These are phyloP conservation scores for Hemicrepidius hirtus DNA, from an alignment of 2,888 invertebrate species.

Conservation along the genomic window DNA sequence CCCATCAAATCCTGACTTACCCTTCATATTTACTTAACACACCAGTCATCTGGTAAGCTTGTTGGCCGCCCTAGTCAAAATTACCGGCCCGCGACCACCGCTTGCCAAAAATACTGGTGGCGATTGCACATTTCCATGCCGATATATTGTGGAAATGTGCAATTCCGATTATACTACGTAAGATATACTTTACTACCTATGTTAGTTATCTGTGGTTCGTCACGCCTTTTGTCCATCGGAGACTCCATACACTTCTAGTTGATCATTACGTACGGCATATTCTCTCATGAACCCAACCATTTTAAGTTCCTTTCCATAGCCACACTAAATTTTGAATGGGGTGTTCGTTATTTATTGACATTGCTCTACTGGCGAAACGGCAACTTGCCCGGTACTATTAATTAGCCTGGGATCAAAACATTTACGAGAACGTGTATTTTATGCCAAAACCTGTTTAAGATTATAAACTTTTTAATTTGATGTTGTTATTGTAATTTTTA, in stretches of 20 bases:
- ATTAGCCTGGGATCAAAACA: conserved; percentile 58
- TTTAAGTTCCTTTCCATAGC: conserved; percentile 42
- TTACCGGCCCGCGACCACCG: conserved; percentile 46
- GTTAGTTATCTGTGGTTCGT: conserved; percentile 66
- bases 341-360: conserved; percentile 63
- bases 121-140: conserved; percentile 62
- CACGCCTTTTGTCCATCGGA: conserved; percentile 67
- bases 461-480: conserved; percentile 68
- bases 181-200: conserved; percentile 58
- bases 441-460: conserved; percentile 65
- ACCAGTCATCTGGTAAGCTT: conserved; percentile 48
- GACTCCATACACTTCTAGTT: conserved; percentile 70
- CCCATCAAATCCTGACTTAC: conserved; percentile 36
- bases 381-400: conserved; percentile 55
- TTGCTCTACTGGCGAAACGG: conserved; percentile 58
- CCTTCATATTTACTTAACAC: conserved; percentile 39
- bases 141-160: conserved; percentile 62
- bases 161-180: conserved; percentile 67
- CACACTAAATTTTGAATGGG: conserved; percentile 62
- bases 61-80: conserved; percentile 53
- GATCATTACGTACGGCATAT: conserved; percentile 58
- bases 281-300: conserved; percentile 13
- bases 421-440: conserved; percentile 60
- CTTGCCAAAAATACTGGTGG: conserved; percentile 53
- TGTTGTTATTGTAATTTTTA: conserved; percentile 72